These are phyloP conservation scores for Ochlodes sylvanus DNA, from an alignment of 2,888 invertebrate genomes.

Conservation along the genomic window DNA sequence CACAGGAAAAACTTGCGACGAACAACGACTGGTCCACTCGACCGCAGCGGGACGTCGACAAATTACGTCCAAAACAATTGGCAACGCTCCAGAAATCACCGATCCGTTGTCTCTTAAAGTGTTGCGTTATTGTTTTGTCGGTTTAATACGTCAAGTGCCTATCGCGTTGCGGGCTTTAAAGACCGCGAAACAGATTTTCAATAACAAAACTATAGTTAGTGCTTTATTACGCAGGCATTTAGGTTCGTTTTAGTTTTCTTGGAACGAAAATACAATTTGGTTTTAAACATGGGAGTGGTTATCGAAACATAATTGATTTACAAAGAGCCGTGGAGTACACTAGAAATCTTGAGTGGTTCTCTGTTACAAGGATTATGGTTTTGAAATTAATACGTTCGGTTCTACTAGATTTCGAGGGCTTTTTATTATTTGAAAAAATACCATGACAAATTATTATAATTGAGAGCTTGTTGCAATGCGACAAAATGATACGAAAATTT, in stretches of 20 bases:
- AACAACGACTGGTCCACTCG: conserved; percentile 52
- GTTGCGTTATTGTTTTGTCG: conserved; percentile 75
- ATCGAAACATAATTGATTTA: conserved; percentile 75
- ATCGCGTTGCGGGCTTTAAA: conserved; percentile 65
- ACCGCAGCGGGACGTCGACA: conserved; percentile 53
- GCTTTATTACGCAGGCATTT: conserved; percentile 44
- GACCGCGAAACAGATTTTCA: conserved; percentile 3
- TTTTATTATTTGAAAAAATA: conserved; percentile 23
- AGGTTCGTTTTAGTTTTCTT: conserved; percentile 37
- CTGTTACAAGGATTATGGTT: conserved; percentile 44
- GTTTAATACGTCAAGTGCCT: conserved; percentile 73
- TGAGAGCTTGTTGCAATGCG: background rate
- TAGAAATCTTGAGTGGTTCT: conserved; percentile 64
- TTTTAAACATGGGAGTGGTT: conserved; percentile 68
- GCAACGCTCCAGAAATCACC: conserved; percentile 65
- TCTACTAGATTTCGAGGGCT: conserved; percentile 40
- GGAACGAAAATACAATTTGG: conserved; percentile 42
- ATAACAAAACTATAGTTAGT: conserved; percentile 16
- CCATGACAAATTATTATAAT: background rate
- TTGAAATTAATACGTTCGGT: conserved; percentile 62
- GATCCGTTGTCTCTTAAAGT: conserved; percentile 70
- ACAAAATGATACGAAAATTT: background rate
- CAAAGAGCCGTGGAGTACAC: conserved; percentile 60
- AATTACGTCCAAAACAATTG: conserved; percentile 67
- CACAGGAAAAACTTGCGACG: conserved; percentile 66